A percentile compares a stretch with the other conserved stretches of the same genome.
Evolutionary conservation across 2,113 vertebrate species (phyloP).

Genomic region (Cathartes aura): DNA sequence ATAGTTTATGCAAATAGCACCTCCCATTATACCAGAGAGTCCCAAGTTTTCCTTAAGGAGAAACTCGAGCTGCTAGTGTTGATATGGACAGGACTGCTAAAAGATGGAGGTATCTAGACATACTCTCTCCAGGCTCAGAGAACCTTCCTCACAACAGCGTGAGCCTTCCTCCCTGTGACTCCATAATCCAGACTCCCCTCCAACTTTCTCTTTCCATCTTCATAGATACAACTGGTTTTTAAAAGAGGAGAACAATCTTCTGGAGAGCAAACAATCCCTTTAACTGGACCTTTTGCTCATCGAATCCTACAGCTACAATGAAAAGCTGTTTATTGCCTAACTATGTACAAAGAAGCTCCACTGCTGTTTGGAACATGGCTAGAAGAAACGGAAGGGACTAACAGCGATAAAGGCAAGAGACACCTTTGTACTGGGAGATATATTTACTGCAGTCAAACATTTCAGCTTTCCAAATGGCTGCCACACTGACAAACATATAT

Average conservation of each 20-base stretch:
- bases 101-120: not conserved
- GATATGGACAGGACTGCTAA: not conserved
- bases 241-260: not conserved
- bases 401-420: not conserved
- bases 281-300: not conserved
- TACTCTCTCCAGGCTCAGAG: not conserved
- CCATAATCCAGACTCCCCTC: not conserved
- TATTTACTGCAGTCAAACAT: not conserved
- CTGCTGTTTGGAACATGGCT: not conserved
- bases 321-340: not conserved
- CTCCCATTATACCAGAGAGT: not conserved
- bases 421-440: not conserved
- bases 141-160: fast-evolving
- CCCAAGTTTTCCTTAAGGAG: not conserved
- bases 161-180: not conserved
- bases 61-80: not conserved
- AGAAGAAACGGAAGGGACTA: not conserved
- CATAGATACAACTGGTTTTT: not conserved
- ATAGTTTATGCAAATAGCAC: not conserved
- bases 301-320: not conserved
- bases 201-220: not conserved
- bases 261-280: not conserved
- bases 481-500: not conserved
- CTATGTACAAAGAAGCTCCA: not conserved
- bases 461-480: not conserved